Conservation (phyloP, 2,888 invertebrate genomes). For the Invenusta paracnida region DNA sequence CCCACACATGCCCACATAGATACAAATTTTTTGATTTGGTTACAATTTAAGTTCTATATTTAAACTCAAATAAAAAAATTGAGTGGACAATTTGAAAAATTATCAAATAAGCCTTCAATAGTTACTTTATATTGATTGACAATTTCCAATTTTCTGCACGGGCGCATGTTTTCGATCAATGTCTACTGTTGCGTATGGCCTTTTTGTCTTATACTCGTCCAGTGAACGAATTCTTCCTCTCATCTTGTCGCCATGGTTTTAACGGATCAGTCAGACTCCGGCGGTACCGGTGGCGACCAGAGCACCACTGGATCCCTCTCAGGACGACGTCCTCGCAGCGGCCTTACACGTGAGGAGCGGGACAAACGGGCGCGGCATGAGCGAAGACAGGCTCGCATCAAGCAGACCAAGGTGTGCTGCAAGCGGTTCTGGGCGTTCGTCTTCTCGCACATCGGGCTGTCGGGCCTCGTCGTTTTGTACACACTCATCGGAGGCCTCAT, state of each 20-base stretch:
- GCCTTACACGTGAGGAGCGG: neutral
- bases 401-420: slow-evolving; percentile 40
- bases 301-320: neutral
- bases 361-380: slow-evolving; percentile 4
- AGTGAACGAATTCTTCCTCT: neutral
- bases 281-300: neutral
- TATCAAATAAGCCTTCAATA: no score
- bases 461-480: slow-evolving; percentile 35
- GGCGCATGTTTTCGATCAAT: no score
- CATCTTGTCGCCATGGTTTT: neutral
- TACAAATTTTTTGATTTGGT: no score
- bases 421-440: slow-evolving; percentile 42
- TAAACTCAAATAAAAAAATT: no score
- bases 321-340: neutral
- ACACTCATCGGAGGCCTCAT: slow-evolving; percentile 43
- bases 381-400: slow-evolving; percentile 17
- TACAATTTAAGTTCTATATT: no score
- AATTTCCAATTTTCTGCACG: no score
- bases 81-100: no score
- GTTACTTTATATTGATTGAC: no score
- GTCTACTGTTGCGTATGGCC: no score
- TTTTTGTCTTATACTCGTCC: neutral
- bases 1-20: no score
- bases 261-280: slow-evolving; percentile 11
- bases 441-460: slow-evolving; percentile 44